A percentile compares a stretch with the other conserved stretches of the same genome.
Conservation (phyloP, 1,140 invertebrate species). For the Oreohelix idahoensis region DNA sequence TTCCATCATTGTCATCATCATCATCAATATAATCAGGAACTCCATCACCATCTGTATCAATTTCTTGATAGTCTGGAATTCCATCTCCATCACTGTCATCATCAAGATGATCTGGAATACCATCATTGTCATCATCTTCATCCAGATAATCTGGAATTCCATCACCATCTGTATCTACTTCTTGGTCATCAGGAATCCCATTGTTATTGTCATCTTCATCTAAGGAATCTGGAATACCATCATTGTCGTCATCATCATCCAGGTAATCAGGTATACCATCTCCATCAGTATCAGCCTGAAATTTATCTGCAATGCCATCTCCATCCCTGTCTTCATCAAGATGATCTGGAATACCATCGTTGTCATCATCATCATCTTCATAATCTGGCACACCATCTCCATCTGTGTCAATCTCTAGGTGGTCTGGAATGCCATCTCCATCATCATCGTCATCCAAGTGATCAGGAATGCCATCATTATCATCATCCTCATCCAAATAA, state of each 20-base stretch:
- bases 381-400: conserved; percentile 66
- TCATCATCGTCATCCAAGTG: conserved; percentile 55
- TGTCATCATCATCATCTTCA: conserved; percentile 59
- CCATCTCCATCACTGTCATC: conserved; percentile 62
- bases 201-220: conserved; percentile 63
- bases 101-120: conserved; percentile 60
- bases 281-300: conserved; percentile 55
- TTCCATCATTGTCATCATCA: conserved; percentile 58
- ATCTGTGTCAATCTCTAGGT: conserved; percentile 60
- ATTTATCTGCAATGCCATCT: conserved; percentile 63
- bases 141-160: conserved; percentile 65
- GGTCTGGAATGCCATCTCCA: conserved; percentile 66
- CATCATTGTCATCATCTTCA: conserved; percentile 62
- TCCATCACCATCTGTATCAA: conserved; percentile 62
- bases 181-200: conserved; percentile 64
- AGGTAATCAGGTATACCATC: conserved; percentile 56
- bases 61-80: conserved; percentile 62
- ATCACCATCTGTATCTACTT: conserved; percentile 64
- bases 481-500: conserved; percentile 56
- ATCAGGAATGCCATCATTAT: conserved; percentile 58
- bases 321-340: conserved; percentile 60
- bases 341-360: conserved; percentile 64
- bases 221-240: conserved; percentile 63
- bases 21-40: conserved; percentile 63
- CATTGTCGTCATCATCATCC: conserved; percentile 62